phyloP scores from a whole-genome alignment of 1,140 invertebrate species.

The Pentalonia nigronervosa region DNA sequence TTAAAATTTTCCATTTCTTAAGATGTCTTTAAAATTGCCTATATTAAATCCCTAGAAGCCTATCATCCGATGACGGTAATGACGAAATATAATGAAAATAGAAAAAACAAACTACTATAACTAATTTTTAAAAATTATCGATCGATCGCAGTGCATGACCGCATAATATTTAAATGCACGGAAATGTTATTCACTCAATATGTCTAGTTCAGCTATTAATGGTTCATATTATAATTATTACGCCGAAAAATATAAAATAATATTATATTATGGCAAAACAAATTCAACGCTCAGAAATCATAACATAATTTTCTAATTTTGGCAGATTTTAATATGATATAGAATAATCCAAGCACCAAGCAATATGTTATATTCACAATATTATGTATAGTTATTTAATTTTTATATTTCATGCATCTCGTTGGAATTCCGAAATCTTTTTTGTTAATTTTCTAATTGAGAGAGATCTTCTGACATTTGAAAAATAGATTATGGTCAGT shows the following conservation, averaged over 20 bases:
- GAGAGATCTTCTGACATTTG: neutral
- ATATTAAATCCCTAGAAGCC: neutral
- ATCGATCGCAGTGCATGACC: neutral
- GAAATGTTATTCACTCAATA: neutral
- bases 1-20: neutral
- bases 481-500: neutral
- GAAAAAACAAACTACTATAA: neutral
- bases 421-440: neutral
- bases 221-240: neutral
- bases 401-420: neutral
- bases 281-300: neutral
- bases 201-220: neutral
- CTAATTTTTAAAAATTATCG: neutral
- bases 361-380: neutral
- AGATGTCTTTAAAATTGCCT: neutral
- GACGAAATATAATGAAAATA: neutral
- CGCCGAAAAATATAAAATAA: neutral
- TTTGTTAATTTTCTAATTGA: neutral
- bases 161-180: neutral
- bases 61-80: neutral
- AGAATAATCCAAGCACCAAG: neutral
- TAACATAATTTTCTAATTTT: neutral
- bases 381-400: neutral
- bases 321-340: neutral
- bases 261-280: neutral